phyloP scores from a whole-genome alignment of 2,113 vertebrate species.

The Maccullochella peelii region DNA sequence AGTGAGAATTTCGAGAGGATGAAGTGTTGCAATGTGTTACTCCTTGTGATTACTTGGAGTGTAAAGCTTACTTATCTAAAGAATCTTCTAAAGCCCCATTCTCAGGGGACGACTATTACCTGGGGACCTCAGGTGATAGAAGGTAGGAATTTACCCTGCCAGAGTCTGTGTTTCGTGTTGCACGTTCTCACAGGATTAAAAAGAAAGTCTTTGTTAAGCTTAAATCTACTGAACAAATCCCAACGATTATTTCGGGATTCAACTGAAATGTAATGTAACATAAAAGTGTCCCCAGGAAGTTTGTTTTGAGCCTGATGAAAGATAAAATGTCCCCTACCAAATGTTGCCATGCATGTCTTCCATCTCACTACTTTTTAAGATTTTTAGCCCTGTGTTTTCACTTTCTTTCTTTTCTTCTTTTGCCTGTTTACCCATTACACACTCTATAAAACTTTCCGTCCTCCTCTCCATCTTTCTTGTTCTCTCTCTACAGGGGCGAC shows the following conservation, averaged over 20 bases:
- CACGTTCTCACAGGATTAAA: not conserved
- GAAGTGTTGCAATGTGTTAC: conserved; percentile 22
- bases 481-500: conserved; percentile 39
- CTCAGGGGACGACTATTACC: not conserved
- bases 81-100: conserved; percentile 13
- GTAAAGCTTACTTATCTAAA: conserved; percentile 19
- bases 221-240: not conserved
- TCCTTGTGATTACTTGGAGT: conserved; percentile 1
- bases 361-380: not conserved
- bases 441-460: conserved; percentile 20
- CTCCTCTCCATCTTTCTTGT: not conserved
- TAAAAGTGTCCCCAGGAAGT: not conserved
- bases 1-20: not conserved
- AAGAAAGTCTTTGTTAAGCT: not conserved
- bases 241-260: rapidly evolving
- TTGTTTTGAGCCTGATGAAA: not conserved
- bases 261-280: not conserved
- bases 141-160: not conserved
- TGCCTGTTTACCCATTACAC: conserved; percentile 18
- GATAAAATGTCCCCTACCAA: not conserved
- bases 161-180: not conserved
- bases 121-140: not conserved
- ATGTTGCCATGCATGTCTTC: not conserved
- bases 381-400: not conserved
- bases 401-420: not conserved